Evolutionary conservation across 2,888 invertebrate species (phyloP).

Genomic region (Harpalus rufipes): DNA sequence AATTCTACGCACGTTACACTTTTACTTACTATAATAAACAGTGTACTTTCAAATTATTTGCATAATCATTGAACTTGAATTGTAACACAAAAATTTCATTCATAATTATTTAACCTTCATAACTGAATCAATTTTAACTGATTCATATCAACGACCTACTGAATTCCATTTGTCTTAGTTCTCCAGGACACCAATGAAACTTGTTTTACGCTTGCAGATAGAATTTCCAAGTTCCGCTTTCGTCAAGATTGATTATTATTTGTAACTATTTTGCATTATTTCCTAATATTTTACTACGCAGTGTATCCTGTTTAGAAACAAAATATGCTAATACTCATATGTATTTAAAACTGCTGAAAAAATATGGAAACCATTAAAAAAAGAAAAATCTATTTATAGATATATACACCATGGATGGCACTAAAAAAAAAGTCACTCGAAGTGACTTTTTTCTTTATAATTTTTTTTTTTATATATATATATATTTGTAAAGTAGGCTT

Average conservation of each 20-base stretch:
- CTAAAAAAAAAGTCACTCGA: too few species aligned
- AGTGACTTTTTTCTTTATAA: too few species aligned
- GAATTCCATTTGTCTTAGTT: not conserved
- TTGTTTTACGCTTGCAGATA: not conserved
- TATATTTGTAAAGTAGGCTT: too few species aligned
- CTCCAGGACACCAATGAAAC: slow-evolving; percentile 1
- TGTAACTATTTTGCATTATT: not conserved
- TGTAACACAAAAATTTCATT: not conserved
- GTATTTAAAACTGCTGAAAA: too few species aligned
- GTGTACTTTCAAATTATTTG: not conserved
- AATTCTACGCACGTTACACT: not conserved
- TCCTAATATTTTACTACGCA: not conserved
- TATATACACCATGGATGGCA: too few species aligned
- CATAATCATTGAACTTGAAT: slow-evolving; percentile 13
- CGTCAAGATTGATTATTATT: not conserved
- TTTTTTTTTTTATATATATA: too few species aligned
- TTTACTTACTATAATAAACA: not conserved
- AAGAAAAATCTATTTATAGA: too few species aligned
- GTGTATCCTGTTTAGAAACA: not conserved
- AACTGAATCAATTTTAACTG: not conserved
- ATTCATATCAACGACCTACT: not conserved
- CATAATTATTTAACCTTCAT: not conserved
- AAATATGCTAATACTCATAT: not conserved
- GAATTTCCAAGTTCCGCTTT: slow-evolving; percentile 1
- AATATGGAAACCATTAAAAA: too few species aligned